Percentiles rank a stretch among this genome's conserved stretches.
Evolutionary conservation across 2,888 invertebrate species (phyloP).

Genomic region (Schrankia costaestrigalis): DNA sequence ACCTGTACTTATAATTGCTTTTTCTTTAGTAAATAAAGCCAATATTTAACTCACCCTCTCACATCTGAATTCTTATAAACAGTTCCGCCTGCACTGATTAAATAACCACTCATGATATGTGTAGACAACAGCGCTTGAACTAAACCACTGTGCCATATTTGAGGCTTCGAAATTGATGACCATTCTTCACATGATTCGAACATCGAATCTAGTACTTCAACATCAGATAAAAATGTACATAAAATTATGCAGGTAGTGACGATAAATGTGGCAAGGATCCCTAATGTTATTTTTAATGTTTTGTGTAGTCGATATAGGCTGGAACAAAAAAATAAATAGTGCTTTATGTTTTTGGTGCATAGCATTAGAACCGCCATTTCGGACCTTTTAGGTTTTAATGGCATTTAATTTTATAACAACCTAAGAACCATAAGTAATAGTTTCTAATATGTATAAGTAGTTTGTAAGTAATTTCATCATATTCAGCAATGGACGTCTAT

Average conservation of each 20-base stretch:
- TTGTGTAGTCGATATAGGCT: slow-evolving; percentile 75
- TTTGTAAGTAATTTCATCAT: no score
- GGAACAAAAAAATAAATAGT: no score
- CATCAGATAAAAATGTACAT: slow-evolving; percentile 60
- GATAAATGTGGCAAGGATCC: slow-evolving; percentile 54
- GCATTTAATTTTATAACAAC: no score
- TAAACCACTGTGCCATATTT: slow-evolving; percentile 82
- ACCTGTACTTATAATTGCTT: no score
- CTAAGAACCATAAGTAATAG: no score
- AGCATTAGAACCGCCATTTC: no score
- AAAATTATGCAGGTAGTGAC: slow-evolving; percentile 56
- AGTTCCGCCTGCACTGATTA: slow-evolving; percentile 83
- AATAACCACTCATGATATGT: slow-evolving; percentile 82
- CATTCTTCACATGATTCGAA: slow-evolving; percentile 68
- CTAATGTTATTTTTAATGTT: slow-evolving; percentile 69
- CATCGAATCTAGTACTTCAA: slow-evolving; percentile 49
- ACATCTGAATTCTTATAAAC: slow-evolving; percentile 83
- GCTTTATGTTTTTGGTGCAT: no score
- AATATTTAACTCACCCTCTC: slow-evolving; percentile 75
- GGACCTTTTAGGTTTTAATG: no score
- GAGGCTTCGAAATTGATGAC: slow-evolving; percentile 56
- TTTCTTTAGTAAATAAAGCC: neutral
- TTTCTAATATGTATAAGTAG: no score
- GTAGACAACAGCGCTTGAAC: slow-evolving; percentile 84
- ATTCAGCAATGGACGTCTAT: no score